Percentiles rank a stretch among this genome's conserved stretches.
phyloP scores from a whole-genome alignment of 2,113 vertebrate species.

The Ameiurus melas region DNA sequence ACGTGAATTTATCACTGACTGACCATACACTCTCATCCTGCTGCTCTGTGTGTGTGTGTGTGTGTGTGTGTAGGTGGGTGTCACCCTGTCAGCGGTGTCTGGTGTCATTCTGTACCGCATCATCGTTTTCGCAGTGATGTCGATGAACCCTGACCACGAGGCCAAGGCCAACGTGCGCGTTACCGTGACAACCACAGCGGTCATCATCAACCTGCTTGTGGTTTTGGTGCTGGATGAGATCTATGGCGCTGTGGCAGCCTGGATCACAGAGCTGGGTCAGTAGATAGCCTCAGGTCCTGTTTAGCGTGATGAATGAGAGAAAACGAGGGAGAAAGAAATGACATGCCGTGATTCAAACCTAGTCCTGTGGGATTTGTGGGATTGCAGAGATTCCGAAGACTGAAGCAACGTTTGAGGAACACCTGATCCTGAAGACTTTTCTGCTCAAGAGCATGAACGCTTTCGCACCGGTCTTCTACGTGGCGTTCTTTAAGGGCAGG shows the following conservation, averaged over 20 bases:
- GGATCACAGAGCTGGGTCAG: slow-evolving; percentile 95
- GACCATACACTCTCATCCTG: too few species aligned
- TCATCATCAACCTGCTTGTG: slow-evolving; percentile 94
- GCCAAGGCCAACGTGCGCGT: slow-evolving; percentile 85
- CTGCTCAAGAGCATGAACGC: slow-evolving; percentile 97
- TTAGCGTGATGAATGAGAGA: not conserved
- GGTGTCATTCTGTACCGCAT: slow-evolving; percentile 93
- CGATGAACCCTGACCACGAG: slow-evolving; percentile 83
- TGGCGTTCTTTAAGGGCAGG: slow-evolving; percentile 99
- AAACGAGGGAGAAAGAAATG: not conserved
- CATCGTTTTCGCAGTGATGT: slow-evolving; percentile 86
- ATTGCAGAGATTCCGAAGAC: slow-evolving; percentile 91
- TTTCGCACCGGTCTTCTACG: slow-evolving; percentile 96
- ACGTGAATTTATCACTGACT: not conserved
- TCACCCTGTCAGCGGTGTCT: slow-evolving; percentile 90
- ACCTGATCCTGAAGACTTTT: slow-evolving; percentile 92
- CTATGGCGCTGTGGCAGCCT: slow-evolving; percentile 89
- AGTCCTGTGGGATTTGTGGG: slow-evolving; percentile 11
- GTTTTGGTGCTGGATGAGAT: slow-evolving; percentile 96
- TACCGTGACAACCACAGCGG: slow-evolving; percentile 91
- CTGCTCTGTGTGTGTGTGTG: slow-evolving; percentile 18
- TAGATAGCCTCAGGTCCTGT: too few species aligned
- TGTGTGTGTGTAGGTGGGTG: slow-evolving; percentile 74
- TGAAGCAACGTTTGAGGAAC: slow-evolving; percentile 90
- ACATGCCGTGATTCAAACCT: not conserved